A percentile compares a stretch with the other conserved stretches of the same genome.
Evolutionary conservation across 2,888 invertebrate genomes (phyloP).

Genomic region (Capitulum mitella): DNA sequence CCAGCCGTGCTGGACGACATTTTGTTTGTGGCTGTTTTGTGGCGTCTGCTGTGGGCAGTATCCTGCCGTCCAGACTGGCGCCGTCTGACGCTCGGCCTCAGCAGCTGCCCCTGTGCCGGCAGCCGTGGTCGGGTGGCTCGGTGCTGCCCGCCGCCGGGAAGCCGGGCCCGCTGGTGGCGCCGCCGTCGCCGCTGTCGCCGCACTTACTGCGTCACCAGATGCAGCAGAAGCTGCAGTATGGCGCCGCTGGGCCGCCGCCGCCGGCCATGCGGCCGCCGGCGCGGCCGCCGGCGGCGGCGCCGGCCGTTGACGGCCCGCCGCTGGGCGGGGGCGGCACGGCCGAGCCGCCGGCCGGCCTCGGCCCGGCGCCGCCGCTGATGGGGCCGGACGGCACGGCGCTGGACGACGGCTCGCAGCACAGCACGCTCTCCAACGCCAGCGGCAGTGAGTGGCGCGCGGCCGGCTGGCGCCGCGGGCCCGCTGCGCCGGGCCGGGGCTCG

Average conservation of each 20-base stretch:
- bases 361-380: slow-evolving; percentile 52
- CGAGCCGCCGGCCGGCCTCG: slow-evolving; percentile 25
- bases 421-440: slow-evolving; percentile 85
- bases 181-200: slow-evolving; percentile 6
- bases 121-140: not conserved
- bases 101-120: not conserved
- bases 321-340: slow-evolving; percentile 16
- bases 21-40: too few relatives aligned
- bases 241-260: not conserved
- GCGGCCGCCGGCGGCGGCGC: slow-evolving; percentile 36
- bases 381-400: slow-evolving; percentile 82
- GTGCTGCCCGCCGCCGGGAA: not conserved
- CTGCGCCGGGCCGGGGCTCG: too few relatives aligned
- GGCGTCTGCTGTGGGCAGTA: not conserved
- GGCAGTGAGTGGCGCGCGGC: slow-evolving; percentile 56
- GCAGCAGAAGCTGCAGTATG: slow-evolving; percentile 9
- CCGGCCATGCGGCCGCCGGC: slow-evolving; percentile 32
- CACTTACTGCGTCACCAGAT: slow-evolving; percentile 11
- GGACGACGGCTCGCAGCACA: slow-evolving; percentile 87
- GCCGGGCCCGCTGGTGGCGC: not conserved
- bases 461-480: not conserved
- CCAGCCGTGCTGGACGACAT: too few relatives aligned
- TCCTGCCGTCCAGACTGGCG: not conserved
- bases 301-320: slow-evolving; percentile 39
- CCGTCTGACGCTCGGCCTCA: not conserved